These are phyloP conservation scores for Drosophila tristis DNA, from an alignment of 1,140 invertebrate species.

Conservation along the genomic window DNA sequence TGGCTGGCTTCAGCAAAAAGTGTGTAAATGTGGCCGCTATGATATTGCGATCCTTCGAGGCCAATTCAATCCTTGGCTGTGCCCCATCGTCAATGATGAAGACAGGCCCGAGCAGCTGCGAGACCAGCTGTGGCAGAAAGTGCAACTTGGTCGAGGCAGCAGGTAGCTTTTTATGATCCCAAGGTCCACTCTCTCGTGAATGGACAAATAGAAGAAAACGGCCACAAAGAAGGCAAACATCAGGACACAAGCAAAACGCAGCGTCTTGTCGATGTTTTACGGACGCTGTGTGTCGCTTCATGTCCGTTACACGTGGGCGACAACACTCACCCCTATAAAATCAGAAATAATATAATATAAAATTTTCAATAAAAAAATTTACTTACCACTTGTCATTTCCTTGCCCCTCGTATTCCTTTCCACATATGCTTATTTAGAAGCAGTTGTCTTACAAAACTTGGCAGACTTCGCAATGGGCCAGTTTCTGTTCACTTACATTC, in stretches of 20 bases:
- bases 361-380: too few species aligned
- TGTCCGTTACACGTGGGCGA: too few species aligned
- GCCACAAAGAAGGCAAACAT: constrained; percentile 71
- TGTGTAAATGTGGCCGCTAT: constrained; percentile 96
- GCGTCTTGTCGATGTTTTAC: too few species aligned
- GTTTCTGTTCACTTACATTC: too few species aligned
- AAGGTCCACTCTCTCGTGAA: constrained; percentile 51
- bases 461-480: too few species aligned
- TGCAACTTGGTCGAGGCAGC: constrained; percentile 88
- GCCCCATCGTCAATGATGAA: constrained; percentile 94
- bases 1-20: constrained; percentile 90
- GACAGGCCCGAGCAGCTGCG: constrained; percentile 85
- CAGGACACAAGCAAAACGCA: constrained; percentile 66
- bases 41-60: constrained; percentile 93
- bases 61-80: constrained; percentile 92
- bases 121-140: constrained; percentile 86
- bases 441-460: too few species aligned
- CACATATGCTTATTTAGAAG: too few species aligned
- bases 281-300: too few species aligned
- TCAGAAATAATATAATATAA: too few species aligned
- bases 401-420: too few species aligned
- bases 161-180: constrained; percentile 44
- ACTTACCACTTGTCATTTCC: too few species aligned
- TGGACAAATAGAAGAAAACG: constrained; percentile 56
- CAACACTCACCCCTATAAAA: too few species aligned